Conservation (phyloP, 2,888 invertebrate species). For the Pyrochroa serraticornis region DNA sequence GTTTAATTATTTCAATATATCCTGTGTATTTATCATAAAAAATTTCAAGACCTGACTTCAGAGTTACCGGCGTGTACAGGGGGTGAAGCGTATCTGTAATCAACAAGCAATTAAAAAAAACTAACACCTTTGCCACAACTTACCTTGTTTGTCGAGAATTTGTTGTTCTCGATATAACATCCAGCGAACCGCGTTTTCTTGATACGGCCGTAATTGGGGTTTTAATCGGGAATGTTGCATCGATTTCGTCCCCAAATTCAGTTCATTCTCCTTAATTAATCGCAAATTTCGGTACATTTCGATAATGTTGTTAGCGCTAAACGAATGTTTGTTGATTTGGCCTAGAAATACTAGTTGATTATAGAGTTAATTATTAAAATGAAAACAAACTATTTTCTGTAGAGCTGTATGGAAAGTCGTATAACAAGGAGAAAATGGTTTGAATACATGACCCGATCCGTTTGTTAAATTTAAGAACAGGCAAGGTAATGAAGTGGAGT, state of each 20-base stretch:
- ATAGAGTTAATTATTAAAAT: not conserved
- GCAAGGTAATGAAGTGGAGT: constrained; percentile 44
- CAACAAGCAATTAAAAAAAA: too few species aligned
- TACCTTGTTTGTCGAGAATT: constrained; percentile 35
- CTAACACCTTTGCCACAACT: constrained; percentile 5
- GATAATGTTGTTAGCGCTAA: constrained; percentile 26
- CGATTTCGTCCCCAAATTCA: constrained; percentile 14
- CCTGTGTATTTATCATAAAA: constrained; percentile 59
- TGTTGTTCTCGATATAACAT: constrained; percentile 66
- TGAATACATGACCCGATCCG: constrained; percentile 41
- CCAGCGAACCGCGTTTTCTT: constrained; percentile 71
- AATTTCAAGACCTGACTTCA: constrained; percentile 46
- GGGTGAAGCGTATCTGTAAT: constrained; percentile 47
- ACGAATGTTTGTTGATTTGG: constrained; percentile 20
- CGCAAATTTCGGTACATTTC: constrained; percentile 34
- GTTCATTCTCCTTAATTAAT: not conserved
- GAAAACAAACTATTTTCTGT: not conserved
- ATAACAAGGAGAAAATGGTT: constrained; percentile 42
- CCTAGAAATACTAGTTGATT: not conserved
- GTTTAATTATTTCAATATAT: constrained; percentile 53
- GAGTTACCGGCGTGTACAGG: constrained; percentile 43
- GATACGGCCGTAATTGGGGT: constrained; percentile 69
- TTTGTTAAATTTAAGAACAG: constrained; percentile 44
- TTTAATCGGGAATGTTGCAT: constrained; percentile 58
- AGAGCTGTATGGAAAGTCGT: constrained; percentile 26